These are phyloP conservation scores for Ellobius talpinus DNA, from an alignment of 2,113 vertebrate species.

Conservation along the genomic window DNA sequence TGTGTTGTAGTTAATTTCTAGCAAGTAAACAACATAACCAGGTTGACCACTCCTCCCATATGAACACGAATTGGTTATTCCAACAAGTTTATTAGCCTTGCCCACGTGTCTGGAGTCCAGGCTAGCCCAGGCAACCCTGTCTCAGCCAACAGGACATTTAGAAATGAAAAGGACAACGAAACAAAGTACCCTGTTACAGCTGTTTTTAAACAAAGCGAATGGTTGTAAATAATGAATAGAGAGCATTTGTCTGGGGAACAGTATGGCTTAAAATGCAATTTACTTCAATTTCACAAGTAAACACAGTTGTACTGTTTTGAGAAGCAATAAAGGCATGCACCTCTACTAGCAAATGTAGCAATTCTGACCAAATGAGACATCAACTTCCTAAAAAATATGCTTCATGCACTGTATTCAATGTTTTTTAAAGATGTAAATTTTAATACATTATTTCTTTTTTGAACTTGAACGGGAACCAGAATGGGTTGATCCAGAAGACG, in stretches of 20 bases:
- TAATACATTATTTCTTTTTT: constrained; percentile 96
- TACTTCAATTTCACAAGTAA: constrained; percentile 84
- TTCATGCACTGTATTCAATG: constrained; percentile 88
- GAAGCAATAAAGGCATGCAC: constrained; percentile 90
- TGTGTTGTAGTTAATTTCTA: constrained; percentile 29
- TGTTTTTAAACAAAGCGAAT: constrained; percentile 61
- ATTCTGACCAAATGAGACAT: constrained; percentile 90
- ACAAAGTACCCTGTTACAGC: constrained; percentile 35
- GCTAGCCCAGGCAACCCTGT: constrained; percentile 13
- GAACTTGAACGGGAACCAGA: constrained; percentile 97
- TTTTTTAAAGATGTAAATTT: constrained; percentile 83
- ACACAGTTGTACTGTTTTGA: constrained; percentile 87
- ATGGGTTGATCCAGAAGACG: constrained; percentile 97
- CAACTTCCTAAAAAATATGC: constrained; percentile 88
- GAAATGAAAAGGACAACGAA: constrained; percentile 60
- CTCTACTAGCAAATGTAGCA: constrained; percentile 88
- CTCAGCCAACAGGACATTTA: constrained; percentile 19
- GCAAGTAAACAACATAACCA: background rate
- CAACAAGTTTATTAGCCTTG: constrained; percentile 57
- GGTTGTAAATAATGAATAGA: constrained; percentile 67
- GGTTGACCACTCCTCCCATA: background rate
- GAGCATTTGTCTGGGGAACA: constrained; percentile 67
- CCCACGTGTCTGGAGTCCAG: background rate
- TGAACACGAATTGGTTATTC: background rate
- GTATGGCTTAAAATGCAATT: constrained; percentile 92